Evolutionary conservation across 2,888 invertebrate genomes (phyloP).

Genomic region (Tetrapedia diversipes): DNA sequence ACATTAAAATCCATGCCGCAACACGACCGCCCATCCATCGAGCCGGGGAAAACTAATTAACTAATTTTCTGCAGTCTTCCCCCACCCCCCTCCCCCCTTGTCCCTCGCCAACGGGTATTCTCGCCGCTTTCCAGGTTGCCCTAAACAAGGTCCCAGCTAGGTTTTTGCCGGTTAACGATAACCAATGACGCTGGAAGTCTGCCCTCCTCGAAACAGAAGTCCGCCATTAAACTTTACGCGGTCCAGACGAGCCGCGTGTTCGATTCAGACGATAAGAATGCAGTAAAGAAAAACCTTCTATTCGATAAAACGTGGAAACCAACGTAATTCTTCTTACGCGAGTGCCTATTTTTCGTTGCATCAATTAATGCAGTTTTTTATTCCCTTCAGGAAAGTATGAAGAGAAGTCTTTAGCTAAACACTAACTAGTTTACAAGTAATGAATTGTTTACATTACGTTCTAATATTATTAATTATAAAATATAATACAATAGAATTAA

Average conservation of each 20-base stretch:
- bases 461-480: too few species aligned
- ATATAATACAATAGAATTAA: too few species aligned
- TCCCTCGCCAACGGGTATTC: conserved; percentile 18
- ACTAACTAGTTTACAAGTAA: too few species aligned
- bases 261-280: too few species aligned
- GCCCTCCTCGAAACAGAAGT: conserved; percentile 58
- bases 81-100: background rate
- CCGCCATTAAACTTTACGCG: conserved; percentile 71
- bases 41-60: conserved; percentile 76
- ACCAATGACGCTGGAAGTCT: conserved; percentile 58
- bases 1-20: conserved; percentile 46
- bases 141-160: conserved; percentile 73
- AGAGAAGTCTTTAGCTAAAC: too few species aligned
- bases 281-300: too few species aligned
- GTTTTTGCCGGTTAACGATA: conserved; percentile 76
- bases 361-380: too few species aligned
- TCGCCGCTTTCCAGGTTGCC: conserved; percentile 52
- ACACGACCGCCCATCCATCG: conserved; percentile 55
- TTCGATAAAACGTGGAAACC: too few species aligned
- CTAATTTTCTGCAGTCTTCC: conserved; percentile 68
- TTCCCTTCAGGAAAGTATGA: too few species aligned
- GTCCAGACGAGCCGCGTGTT: conserved; percentile 49
- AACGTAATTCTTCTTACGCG: too few species aligned
- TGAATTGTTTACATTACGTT: too few species aligned
- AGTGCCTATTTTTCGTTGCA: too few species aligned